Conservation (phyloP, 2,797 vertebrate species). For the Propithecus perrieri region DNA sequence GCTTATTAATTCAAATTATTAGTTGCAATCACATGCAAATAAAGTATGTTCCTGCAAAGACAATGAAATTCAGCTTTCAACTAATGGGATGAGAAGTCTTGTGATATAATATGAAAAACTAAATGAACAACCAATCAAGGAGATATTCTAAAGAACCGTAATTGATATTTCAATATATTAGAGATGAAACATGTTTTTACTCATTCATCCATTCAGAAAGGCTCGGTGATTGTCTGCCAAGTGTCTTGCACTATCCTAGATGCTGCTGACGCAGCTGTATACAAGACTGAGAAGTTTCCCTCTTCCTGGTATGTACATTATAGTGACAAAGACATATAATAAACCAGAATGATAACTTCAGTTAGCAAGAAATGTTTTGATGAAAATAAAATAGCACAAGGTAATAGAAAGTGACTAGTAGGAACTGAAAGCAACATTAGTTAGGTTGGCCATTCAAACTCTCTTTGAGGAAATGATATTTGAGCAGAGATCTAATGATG, state of each 20-base stretch:
- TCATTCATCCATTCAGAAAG: not conserved
- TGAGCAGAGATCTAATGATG: not conserved
- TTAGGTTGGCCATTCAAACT: not conserved
- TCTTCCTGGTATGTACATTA: not conserved
- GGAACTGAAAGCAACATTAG: not conserved
- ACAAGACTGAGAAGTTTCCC: not conserved
- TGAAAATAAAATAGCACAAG: not conserved
- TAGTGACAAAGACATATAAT: not conserved
- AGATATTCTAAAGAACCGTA: not conserved
- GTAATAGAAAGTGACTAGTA: not conserved
- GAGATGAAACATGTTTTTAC: not conserved
- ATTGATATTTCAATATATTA: not conserved
- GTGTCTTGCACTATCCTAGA: not conserved
- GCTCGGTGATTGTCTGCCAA: not conserved
- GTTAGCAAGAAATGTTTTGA: not conserved
- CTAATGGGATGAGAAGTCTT: not conserved
- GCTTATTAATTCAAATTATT: not conserved
- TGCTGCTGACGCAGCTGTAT: not conserved
- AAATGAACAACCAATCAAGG: not conserved
- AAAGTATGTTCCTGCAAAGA: not conserved
- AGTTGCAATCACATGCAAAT: not conserved
- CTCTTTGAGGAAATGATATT: not conserved
- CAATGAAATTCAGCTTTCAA: not conserved
- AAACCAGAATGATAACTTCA: not conserved
- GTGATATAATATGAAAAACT: not conserved